A percentile compares a stretch with the other conserved stretches of the same genome.
phyloP scores from a whole-genome alignment of 2,797 vertebrate species.

The Uromys caudimaculatus region DNA sequence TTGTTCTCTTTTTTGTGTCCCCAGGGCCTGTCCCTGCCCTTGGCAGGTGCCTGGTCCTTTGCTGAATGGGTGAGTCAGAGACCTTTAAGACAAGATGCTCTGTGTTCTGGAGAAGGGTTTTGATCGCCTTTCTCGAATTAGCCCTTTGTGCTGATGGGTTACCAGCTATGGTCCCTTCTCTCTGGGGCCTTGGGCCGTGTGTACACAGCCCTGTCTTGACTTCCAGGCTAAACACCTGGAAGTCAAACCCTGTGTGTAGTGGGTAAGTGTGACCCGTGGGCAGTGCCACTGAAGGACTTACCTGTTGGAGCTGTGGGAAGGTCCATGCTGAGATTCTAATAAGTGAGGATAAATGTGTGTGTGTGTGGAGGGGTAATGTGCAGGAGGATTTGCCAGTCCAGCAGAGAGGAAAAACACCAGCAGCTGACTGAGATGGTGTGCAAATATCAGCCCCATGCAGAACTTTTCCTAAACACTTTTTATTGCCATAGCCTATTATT shows the following conservation, averaged over 20 bases:
- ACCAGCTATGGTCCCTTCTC: background rate
- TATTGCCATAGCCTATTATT: background rate
- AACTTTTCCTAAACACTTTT: constrained; percentile 20
- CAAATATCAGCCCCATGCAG: background rate
- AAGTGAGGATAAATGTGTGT: background rate
- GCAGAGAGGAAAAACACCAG: background rate
- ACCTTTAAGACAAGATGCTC: background rate
- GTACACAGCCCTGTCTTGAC: background rate
- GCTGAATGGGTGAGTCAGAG: constrained; percentile 57
- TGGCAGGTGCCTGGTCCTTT: background rate
- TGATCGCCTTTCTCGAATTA: background rate
- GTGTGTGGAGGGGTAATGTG: background rate
- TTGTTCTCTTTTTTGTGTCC: background rate
- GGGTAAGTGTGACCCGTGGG: background rate
- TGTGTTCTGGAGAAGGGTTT: background rate
- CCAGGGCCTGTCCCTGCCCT: background rate
- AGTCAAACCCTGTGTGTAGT: background rate
- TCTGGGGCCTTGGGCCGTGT: background rate
- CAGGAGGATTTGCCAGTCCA: background rate
- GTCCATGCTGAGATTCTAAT: background rate
- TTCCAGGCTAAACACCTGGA: no score
- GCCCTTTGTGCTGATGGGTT: background rate
- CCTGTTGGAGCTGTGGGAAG: background rate
- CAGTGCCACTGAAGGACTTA: background rate
- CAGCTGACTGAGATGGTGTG: background rate